Evolutionary conservation across 2,113 vertebrate genomes (phyloP).

Genomic region (Forbesichthys agassizii): DNA sequence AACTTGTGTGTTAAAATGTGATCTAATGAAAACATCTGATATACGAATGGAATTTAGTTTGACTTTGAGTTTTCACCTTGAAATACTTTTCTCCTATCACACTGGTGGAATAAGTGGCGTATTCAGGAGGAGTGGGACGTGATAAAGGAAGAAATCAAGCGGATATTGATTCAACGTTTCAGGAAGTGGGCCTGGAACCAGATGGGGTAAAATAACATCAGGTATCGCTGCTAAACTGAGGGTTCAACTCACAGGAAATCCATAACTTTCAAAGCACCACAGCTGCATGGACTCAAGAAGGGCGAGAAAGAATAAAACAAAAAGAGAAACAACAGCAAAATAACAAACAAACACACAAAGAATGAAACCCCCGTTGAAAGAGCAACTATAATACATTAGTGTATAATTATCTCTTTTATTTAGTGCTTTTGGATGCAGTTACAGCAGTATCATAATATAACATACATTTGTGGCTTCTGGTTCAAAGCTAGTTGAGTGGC

Average conservation of each 20-base stretch:
- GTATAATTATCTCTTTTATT: no score
- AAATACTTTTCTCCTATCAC: slow-evolving; percentile 20
- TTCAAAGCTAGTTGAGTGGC: no score
- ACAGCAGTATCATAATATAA: no score
- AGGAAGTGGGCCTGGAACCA: slow-evolving; percentile 39
- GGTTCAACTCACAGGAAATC: slow-evolving; percentile 50
- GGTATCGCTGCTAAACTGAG: slow-evolving; percentile 47
- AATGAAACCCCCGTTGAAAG: not conserved
- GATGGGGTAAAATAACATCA: slow-evolving; percentile 55
- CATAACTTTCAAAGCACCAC: slow-evolving; percentile 42
- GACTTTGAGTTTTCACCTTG: not conserved
- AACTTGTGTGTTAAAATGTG: no score
- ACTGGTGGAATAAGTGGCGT: slow-evolving; percentile 18
- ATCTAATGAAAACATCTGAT: not conserved
- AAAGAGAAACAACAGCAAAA: not conserved
- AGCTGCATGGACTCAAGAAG: slow-evolving; percentile 16
- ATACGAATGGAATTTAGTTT: no score
- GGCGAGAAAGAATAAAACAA: not conserved
- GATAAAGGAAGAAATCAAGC: slow-evolving; percentile 7
- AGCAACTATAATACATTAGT: not conserved
- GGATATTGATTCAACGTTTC: slow-evolving; percentile 60
- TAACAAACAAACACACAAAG: not conserved
- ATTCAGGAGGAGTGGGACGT: not conserved
- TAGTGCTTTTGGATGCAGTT: not conserved
- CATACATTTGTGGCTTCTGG: no score